Evolutionary conservation across 2,113 vertebrate genomes (phyloP), one percentile per base, ranked within the genome.

Genomic region (Odocoileus hemionus): DNA sequence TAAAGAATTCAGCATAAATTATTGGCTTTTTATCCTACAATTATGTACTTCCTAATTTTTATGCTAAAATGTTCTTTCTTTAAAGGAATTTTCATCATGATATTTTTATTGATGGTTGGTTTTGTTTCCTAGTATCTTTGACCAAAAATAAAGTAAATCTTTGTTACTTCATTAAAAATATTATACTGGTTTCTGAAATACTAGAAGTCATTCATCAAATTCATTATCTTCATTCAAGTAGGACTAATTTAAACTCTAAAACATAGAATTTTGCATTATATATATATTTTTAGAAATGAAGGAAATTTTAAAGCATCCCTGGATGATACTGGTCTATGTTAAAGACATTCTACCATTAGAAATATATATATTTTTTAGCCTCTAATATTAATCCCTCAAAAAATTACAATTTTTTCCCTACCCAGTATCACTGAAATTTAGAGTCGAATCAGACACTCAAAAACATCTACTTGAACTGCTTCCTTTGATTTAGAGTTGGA

Each of bases 261-360:
- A 67, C 47, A 36, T 33, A 58, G 9, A 86, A 76, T 57, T 12
- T 25, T 52, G 28, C 1, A 43, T 52, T 17, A n/a, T n/a, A 33
- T 11, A 89, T 89, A 6, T 96, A 94, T 91, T 96, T 96, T 95
- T 19, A 86, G 70, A 86, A 92, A 94, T 36, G 9, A 28, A 64
- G 17, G 19, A 55, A 67, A 79, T 70, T 54, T 82, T 89, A 50
- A 91, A 93, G 85, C 0, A 55, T 61, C n/a, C 50, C 47, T 95
- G 43, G 7, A 76, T 85, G 85, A 82, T 54, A 54, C 1, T 86
- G 45, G 16, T 87, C 50, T 43, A 52, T 60, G 47, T 12, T 89
- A 85, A 95, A 96, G 89, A 84, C 36, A 96, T 95, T 80, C 91
- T 13, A 33, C 57, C 21, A 52, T 86, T 67, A 97, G 14, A 85